Conservation (phyloP, 2,113 vertebrate genomes). For the Sminthopsis crassicaudata region DNA sequence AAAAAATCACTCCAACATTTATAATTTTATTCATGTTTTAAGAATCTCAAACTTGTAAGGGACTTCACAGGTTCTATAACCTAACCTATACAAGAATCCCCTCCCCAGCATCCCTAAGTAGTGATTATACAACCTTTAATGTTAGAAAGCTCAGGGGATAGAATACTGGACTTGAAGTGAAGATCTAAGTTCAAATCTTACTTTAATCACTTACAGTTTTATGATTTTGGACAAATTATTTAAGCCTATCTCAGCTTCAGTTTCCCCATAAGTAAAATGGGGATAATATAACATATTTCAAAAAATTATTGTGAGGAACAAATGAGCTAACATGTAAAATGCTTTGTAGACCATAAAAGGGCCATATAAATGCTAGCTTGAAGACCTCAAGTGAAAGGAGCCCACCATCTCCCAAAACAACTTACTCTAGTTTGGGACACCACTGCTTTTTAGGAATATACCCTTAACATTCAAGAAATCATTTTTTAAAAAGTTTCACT, state of each 20-base stretch:
- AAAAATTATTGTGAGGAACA: not conserved
- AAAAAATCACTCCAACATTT: slow-evolving; percentile 74
- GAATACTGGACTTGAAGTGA: not conserved
- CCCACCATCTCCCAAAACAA: not conserved
- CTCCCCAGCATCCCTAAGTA: not conserved
- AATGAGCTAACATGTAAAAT: not conserved
- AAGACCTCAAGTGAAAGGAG: not conserved
- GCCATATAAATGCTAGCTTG: not conserved
- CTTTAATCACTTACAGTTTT: not conserved
- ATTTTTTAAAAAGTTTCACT: not conserved
- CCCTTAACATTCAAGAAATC: not conserved
- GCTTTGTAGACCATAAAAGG: not conserved
- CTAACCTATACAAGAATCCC: not conserved
- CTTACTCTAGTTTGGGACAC: not conserved
- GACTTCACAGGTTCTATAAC: not conserved
- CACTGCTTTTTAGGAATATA: not conserved
- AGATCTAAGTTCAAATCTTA: not conserved
- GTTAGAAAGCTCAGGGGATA: not conserved
- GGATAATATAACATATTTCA: not conserved
- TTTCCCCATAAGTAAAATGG: not conserved
- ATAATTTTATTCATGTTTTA: slow-evolving; percentile 54
- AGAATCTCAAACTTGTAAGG: not conserved
- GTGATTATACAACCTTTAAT: not conserved
- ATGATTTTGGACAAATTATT: not conserved
- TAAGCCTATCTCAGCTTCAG: not conserved